These are phyloP conservation scores for Argyresthia albistria DNA, from an alignment of 2,888 invertebrate genomes.

Conservation along the genomic window DNA sequence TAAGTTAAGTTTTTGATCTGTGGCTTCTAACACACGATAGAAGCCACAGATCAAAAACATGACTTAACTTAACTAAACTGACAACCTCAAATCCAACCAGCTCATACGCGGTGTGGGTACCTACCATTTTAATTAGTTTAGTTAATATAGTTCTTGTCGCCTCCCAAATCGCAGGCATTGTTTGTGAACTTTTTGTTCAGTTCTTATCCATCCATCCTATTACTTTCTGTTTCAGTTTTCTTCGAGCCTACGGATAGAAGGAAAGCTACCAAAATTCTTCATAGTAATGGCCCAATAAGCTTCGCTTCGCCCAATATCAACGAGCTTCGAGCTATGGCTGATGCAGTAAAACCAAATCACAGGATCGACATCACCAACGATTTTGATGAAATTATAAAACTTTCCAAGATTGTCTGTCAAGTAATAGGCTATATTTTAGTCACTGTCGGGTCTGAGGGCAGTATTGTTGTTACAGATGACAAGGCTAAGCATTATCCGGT, in stretches of 20 bases:
- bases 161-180: too few species aligned
- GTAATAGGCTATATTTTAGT: constrained; percentile 72
- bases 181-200: too few species aligned
- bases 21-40: too few species aligned
- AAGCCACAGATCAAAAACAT: too few species aligned
- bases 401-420: constrained; percentile 47
- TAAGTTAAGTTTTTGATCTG: too few species aligned
- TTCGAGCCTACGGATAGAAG: constrained; percentile 91
- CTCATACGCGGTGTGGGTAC: too few species aligned
- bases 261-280: constrained; percentile 82
- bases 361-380: constrained; percentile 26
- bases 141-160: too few species aligned
- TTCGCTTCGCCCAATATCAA: constrained; percentile 86
- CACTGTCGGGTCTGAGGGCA: constrained; percentile 75
- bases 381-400: constrained; percentile 28
- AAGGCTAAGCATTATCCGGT: constrained; percentile 44
- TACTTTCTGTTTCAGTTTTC: constrained; percentile 78
- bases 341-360: constrained; percentile 40
- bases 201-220: not conserved
- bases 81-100: too few species aligned
- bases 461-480: constrained; percentile 18
- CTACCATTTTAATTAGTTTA: too few species aligned
- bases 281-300: constrained; percentile 53
- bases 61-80: too few species aligned
- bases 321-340: constrained; percentile 81